phyloP scores from a whole-genome alignment of 2,888 invertebrate genomes.

The Halictus quadricinctus region DNA sequence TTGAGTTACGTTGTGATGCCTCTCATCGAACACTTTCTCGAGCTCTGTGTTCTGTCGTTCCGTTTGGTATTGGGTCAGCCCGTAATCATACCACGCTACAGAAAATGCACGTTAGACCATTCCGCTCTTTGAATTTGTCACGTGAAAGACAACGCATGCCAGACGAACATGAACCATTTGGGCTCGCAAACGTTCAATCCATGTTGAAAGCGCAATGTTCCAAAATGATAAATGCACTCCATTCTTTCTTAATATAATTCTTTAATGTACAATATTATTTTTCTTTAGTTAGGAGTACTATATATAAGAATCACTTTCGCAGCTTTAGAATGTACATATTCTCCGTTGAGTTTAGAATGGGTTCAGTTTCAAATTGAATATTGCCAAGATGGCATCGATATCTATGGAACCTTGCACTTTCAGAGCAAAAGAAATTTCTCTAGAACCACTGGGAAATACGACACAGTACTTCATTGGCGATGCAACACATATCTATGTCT shows the following conservation, averaged over 20 bases:
- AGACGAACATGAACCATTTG: slow-evolving; percentile 44
- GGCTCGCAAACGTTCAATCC: slow-evolving; percentile 45
- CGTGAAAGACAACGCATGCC: slow-evolving; percentile 57
- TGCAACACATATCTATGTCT: slow-evolving; percentile 72
- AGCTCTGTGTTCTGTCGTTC: slow-evolving; percentile 92
- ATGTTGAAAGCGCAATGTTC: slow-evolving; percentile 21
- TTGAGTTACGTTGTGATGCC: slow-evolving; percentile 88
- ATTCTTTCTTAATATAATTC: neutral
- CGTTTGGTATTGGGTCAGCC: slow-evolving; percentile 92
- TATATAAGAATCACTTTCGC: no score
- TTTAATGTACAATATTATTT: neutral
- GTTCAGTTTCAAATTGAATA: neutral
- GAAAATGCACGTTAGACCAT: slow-evolving; percentile 71
- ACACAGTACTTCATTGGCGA: slow-evolving; percentile 79
- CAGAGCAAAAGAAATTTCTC: slow-evolving; percentile 35
- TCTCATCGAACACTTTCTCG: slow-evolving; percentile 94
- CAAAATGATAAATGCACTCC: neutral
- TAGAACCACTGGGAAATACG: slow-evolving; percentile 70
- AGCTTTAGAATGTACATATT: no score
- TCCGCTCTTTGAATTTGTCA: slow-evolving; percentile 27
- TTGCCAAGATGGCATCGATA: neutral
- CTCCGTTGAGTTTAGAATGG: neutral
- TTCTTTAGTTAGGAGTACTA: no score
- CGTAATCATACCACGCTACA: slow-evolving; percentile 96
- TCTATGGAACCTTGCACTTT: slow-evolving; percentile 26